Percentiles rank a stretch among this genome's conserved stretches.
Conservation (phyloP, 1,140 invertebrate species). For the Nixonia krombeini region DNA sequence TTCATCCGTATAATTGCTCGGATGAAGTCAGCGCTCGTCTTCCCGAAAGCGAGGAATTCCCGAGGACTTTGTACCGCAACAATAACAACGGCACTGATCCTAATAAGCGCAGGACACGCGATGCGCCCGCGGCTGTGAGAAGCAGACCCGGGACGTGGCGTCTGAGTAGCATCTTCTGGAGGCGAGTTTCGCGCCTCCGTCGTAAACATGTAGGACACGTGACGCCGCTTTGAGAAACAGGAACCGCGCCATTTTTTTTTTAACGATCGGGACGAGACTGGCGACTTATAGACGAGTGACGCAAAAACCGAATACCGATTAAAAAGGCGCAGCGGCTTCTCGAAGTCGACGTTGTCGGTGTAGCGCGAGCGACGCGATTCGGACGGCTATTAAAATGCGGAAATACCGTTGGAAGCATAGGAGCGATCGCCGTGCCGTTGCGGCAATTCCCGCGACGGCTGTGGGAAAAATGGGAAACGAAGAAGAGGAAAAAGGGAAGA, state of each 20-base stretch:
- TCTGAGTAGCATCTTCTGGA: too few species aligned
- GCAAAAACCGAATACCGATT: too few species aligned
- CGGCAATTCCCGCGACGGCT: conserved; percentile 8
- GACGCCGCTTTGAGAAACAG: too few species aligned
- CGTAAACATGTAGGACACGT: conserved; percentile 36
- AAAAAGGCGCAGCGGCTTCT: too few species aligned
- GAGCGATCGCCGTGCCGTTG: conserved; percentile 37
- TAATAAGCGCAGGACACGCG: conserved; percentile 49
- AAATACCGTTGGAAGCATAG: conserved; percentile 33
- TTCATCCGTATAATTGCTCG: conserved; percentile 21
- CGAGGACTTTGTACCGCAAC: conserved; percentile 35
- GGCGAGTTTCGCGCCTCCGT: too few species aligned
- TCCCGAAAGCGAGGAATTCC: conserved; percentile 27
- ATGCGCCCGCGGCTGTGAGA: too few species aligned
- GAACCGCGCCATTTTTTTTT: too few species aligned
- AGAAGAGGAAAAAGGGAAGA: conserved; percentile 15
- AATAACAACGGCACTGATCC: background rate
- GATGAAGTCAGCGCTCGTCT: conserved; percentile 10
- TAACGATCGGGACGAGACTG: too few species aligned
- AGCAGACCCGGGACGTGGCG: too few species aligned
- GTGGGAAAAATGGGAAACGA: conserved; percentile 33
- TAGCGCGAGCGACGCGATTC: too few species aligned
- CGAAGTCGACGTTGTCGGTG: too few species aligned
- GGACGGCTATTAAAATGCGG: conserved; percentile 33
- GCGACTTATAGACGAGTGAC: too few species aligned